These are phyloP conservation scores for Chamaetylas fuelleborni DNA, from an alignment of 2,113 vertebrate genomes.

Conservation along the genomic window DNA sequence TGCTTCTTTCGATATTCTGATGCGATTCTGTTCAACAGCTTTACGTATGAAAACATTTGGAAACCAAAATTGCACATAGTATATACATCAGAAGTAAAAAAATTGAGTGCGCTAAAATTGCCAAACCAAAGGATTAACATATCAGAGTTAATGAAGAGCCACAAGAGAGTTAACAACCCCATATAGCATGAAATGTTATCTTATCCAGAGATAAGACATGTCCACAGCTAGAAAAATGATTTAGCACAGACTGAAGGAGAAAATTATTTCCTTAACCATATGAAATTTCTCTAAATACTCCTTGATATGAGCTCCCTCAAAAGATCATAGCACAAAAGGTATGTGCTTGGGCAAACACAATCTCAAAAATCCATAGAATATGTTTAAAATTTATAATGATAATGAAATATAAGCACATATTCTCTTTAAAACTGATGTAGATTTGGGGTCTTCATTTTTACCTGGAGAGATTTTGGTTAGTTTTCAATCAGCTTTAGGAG, in stretches of 20 bases:
- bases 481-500: background rate
- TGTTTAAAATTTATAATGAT: background rate
- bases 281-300: background rate
- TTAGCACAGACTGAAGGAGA: background rate
- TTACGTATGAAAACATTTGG: background rate
- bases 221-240: constrained; percentile 12
- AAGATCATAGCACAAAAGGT: background rate
- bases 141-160: background rate
- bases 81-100: background rate
- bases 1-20: background rate
- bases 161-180: background rate
- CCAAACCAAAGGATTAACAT: background rate
- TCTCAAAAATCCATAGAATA: background rate
- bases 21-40: background rate
- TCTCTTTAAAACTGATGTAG: background rate
- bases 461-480: background rate
- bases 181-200: background rate
- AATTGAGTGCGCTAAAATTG: background rate
- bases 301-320: background rate
- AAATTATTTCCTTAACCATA: background rate
- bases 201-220: constrained; percentile 5
- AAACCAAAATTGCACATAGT: background rate
- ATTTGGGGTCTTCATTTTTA: background rate
- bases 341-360: background rate
- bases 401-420: background rate